phyloP scores from a whole-genome alignment of 1,140 invertebrate genomes.

The Conus betulinus region DNA sequence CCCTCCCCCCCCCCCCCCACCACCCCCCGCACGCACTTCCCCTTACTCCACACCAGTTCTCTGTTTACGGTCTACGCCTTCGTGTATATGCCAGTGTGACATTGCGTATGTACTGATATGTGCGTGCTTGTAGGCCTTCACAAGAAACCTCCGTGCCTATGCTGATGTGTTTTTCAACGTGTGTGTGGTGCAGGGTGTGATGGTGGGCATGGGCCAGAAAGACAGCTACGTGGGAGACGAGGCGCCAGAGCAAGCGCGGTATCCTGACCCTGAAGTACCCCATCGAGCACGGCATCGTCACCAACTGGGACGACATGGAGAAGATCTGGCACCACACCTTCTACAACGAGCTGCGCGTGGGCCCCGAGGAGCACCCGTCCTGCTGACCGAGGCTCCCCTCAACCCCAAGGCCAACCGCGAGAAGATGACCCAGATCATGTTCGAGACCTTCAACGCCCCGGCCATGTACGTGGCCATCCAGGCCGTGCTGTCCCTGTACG shows the following conservation, averaged over 20 bases:
- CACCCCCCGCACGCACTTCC: too few species aligned
- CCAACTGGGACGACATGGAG: slow-evolving; percentile 93
- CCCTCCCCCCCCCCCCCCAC: too few species aligned
- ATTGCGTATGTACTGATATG: too few species aligned
- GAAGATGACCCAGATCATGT: slow-evolving; percentile 76
- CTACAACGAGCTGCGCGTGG: slow-evolving; percentile 87
- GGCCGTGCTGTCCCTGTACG: slow-evolving; percentile 92
- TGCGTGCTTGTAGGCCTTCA: too few species aligned
- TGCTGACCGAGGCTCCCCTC: slow-evolving; percentile 70
- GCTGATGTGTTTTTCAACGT: too few species aligned
- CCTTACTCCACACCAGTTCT: too few species aligned
- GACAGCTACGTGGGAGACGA: slow-evolving; percentile 97
- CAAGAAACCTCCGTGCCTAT: too few species aligned
- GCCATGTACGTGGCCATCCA: slow-evolving; percentile 96
- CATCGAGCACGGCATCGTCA: slow-evolving; percentile 95
- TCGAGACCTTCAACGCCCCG: slow-evolving; percentile 86
- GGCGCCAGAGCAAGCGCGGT: slow-evolving; percentile 93
- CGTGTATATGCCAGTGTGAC: too few species aligned
- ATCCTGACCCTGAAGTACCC: slow-evolving; percentile 87
- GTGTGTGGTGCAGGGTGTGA: neutral
- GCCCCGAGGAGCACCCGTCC: slow-evolving; percentile 71
- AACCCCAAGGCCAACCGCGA: slow-evolving; percentile 68
- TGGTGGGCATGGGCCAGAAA: slow-evolving; percentile 98
- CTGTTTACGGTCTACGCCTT: too few species aligned
- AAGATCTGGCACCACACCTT: slow-evolving; percentile 84